Percentiles rank a stretch among this genome's conserved stretches.
These are phyloP conservation scores for Myopa testacea DNA, from an alignment of 2,888 invertebrate species.

Conservation along the genomic window DNA sequence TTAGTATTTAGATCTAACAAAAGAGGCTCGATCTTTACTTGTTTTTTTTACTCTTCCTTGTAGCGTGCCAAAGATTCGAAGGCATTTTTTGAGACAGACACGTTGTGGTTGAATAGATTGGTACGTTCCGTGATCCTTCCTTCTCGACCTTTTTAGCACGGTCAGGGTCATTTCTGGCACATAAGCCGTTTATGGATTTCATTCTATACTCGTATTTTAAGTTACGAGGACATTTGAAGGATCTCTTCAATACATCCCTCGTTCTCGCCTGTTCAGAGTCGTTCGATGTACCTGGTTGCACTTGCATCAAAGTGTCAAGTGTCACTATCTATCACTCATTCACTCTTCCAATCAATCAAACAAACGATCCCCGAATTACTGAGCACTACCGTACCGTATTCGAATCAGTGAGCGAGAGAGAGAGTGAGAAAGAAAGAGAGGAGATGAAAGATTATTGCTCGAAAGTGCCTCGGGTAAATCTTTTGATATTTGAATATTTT, in stretches of 20 bases:
- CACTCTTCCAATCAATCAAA: slow-evolving; percentile 12
- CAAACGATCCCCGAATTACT: background rate
- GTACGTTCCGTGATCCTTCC: background rate
- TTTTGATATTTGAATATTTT: slow-evolving; percentile 34
- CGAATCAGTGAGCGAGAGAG: too few species aligned
- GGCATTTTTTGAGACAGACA: background rate
- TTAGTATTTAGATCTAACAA: background rate
- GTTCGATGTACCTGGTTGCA: background rate
- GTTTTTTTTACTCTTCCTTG: background rate
- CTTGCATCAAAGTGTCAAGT: slow-evolving; percentile 9
- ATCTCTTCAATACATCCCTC: too few species aligned
- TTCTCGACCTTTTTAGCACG: background rate
- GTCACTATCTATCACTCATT: background rate
- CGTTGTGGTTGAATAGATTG: background rate
- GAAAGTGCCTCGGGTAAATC: slow-evolving; percentile 1
- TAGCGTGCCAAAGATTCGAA: background rate
- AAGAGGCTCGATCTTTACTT: background rate
- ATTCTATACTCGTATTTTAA: too few species aligned
- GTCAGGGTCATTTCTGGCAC: background rate
- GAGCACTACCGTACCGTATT: too few species aligned
- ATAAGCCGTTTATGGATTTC: background rate
- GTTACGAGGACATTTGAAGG: too few species aligned
- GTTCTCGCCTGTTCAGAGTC: background rate
- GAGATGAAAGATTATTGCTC: background rate
- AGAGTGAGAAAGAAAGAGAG: too few species aligned